Conservation (phyloP, 2,888 invertebrate genomes). For the Caenorhabditis sp. region DNA sequence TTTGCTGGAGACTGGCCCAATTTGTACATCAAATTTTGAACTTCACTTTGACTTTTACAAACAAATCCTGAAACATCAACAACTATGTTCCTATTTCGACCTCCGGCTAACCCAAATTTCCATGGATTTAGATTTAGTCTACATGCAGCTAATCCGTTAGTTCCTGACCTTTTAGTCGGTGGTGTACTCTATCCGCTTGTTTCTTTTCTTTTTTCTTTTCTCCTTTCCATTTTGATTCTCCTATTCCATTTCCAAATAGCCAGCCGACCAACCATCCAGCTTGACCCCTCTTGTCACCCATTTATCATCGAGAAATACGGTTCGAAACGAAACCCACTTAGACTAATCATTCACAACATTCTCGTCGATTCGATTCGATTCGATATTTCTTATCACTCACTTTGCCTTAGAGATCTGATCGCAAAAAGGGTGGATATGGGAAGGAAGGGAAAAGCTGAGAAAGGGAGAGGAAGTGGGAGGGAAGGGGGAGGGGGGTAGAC, state of each 20-base stretch:
- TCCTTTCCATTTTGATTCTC: neutral
- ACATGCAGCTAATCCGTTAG: constrained; percentile 30
- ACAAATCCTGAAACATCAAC: too few species aligned
- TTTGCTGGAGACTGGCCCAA: too few species aligned
- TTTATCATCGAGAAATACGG: constrained; percentile 35
- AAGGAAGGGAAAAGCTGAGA: constrained; percentile 11
- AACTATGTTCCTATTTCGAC: neutral
- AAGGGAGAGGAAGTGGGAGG: neutral
- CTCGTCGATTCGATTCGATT: constrained; percentile 21
- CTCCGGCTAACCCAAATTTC: constrained; percentile 24
- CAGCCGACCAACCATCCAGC: constrained; percentile 27
- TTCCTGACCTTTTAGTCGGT: constrained; percentile 34
- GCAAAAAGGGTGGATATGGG: constrained; percentile 48
- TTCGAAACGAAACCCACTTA: constrained; percentile 37
- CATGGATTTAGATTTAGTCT: constrained; percentile 44
- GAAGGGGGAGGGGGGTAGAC: constrained; percentile 18
- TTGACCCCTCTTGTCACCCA: constrained; percentile 28
- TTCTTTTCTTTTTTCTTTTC: constrained; percentile 7
- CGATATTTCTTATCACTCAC: constrained; percentile 44
- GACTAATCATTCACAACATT: constrained; percentile 52
- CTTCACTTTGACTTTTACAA: too few species aligned
- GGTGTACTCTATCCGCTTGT: too few species aligned
- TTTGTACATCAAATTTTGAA: constrained; percentile 23
- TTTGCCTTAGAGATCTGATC: too few species aligned
- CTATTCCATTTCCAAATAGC: neutral